A percentile compares a stretch with the other conserved stretches of the same genome.
These are phyloP conservation scores for Pterophyllum scalare DNA, from an alignment of 2,113 vertebrate genomes.

Conservation along the genomic window DNA sequence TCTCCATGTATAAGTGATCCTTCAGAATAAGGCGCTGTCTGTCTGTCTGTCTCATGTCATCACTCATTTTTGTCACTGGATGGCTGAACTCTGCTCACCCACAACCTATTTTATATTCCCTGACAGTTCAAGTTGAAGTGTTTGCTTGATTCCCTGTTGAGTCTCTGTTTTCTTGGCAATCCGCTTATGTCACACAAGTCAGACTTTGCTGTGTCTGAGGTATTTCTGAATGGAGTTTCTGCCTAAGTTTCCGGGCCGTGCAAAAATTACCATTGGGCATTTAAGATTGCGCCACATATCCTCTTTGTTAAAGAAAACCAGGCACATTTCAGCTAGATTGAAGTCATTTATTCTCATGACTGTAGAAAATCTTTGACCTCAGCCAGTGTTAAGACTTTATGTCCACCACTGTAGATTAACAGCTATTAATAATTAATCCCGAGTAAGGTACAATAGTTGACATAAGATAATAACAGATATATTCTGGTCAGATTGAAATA, in stretches of 20 bases:
- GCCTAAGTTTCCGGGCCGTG: not conserved
- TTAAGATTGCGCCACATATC: not conserved
- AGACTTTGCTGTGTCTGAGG: slow-evolving; percentile 66
- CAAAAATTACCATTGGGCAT: slow-evolving; percentile 14
- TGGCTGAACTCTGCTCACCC: slow-evolving; percentile 43
- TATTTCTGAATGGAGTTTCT: slow-evolving; percentile 44
- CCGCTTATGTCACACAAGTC: slow-evolving; percentile 52
- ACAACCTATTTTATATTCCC: slow-evolving; percentile 53
- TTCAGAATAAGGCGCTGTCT: slow-evolving; percentile 15
- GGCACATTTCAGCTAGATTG: slow-evolving; percentile 13
- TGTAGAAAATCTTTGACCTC: slow-evolving; percentile 39
- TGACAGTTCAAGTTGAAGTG: slow-evolving; percentile 51
- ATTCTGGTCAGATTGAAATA: not conserved
- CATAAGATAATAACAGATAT: not conserved
- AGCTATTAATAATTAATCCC: not conserved
- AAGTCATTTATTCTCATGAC: slow-evolving; percentile 31
- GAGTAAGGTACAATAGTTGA: not conserved
- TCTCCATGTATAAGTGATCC: slow-evolving; percentile 19
- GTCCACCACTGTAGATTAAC: not conserved
- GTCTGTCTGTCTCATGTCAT: slow-evolving; percentile 35
- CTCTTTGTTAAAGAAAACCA: slow-evolving; percentile 28
- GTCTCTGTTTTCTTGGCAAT: slow-evolving; percentile 56
- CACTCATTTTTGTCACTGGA: slow-evolving; percentile 33
- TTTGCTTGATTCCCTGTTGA: slow-evolving; percentile 55
- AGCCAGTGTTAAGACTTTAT: not conserved